Percentiles rank a stretch among this genome's conserved stretches.
Conservation (phyloP, 2,888 invertebrate species). For the Meliscaeva auricollis region DNA sequence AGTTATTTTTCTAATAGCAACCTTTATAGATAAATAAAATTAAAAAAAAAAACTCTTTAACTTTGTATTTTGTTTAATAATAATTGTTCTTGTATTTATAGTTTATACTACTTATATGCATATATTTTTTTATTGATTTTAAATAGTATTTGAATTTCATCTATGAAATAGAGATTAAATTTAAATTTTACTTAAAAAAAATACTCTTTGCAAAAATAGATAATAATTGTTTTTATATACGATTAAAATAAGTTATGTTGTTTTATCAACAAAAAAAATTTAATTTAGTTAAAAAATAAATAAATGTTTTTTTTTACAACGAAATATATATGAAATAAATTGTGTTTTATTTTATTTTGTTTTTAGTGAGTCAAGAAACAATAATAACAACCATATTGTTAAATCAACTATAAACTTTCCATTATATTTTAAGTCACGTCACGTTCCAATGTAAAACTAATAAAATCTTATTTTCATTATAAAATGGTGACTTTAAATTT, state of each 20-base stretch:
- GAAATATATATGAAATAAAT: constrained; percentile 31
- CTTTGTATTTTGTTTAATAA: constrained; percentile 8
- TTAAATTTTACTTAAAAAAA: constrained; percentile 46
- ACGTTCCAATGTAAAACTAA: no score
- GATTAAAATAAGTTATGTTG: constrained; percentile 38
- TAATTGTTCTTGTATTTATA: constrained; percentile 24
- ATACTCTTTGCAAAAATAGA: constrained; percentile 50
- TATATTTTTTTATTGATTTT: constrained; percentile 36
- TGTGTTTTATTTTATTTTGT: background rate
- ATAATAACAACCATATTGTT: no score
- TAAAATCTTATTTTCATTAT: no score
- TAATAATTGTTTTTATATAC: constrained; percentile 32
- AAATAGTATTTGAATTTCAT: constrained; percentile 17
- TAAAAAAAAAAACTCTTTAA: background rate
- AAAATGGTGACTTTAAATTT: no score
- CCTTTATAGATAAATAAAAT: no score
- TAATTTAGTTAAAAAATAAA: constrained; percentile 57
- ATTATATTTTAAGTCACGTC: no score
- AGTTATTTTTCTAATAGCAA: background rate
- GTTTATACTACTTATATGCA: constrained; percentile 31
- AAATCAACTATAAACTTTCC: no score
- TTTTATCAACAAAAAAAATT: constrained; percentile 32
- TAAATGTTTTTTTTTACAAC: constrained; percentile 65
- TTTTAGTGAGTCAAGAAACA: no score
- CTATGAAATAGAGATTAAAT: constrained; percentile 13